Evolutionary conservation across 2,797 vertebrate species (phyloP), one percentile per base, ranked within the genome.

Genomic region (Dendrocincla tyrannina): DNA sequence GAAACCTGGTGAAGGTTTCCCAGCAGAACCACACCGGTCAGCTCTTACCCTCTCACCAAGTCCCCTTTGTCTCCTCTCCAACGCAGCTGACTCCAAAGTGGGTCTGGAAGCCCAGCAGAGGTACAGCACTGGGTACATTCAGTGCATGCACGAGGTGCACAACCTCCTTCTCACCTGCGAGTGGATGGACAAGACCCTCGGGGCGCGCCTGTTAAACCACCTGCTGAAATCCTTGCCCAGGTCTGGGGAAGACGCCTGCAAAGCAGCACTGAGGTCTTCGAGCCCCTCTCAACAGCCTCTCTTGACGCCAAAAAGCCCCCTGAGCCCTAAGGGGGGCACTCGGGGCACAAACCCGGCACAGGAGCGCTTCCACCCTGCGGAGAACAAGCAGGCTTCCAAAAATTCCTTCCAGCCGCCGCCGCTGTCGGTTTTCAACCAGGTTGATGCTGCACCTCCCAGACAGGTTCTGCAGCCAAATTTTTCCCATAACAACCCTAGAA

Each of bases 61-160:
- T 17, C 6, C 50, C 22, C 52, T 33, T 23, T 85, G 46, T 88
- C 52, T 89, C 47, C 79, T 59, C 15, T 77, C 78, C 68, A 27
- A 27, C 1, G 1, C 93, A 96, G 83, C 98, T 46, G 98, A 99
- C 68, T 96, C 98, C 52, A 96, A 97, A 30, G 64, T 98, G 83
- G 98, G 98, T 16, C 93, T 98, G 81, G 98, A 99, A 89, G 98
- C 98, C 39, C 98, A 99, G 96, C 98, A 99, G 97, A 98, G 98
- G 27, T 99, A 98, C 98, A 99, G 98, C 97, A 99, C 98, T 0
- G 99, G 99, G 14, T 99, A 99, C 97, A 99, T 99, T 83, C 98
- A 99, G 97, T 99, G 98, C 95, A 98, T 99, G 98, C 98, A 99
- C 5, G 98, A 99, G 96, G 98, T 99, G 76, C 99, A 99, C 97